Conservation (phyloP, 2,888 invertebrate genomes). For the Arctia plantaginis region DNA sequence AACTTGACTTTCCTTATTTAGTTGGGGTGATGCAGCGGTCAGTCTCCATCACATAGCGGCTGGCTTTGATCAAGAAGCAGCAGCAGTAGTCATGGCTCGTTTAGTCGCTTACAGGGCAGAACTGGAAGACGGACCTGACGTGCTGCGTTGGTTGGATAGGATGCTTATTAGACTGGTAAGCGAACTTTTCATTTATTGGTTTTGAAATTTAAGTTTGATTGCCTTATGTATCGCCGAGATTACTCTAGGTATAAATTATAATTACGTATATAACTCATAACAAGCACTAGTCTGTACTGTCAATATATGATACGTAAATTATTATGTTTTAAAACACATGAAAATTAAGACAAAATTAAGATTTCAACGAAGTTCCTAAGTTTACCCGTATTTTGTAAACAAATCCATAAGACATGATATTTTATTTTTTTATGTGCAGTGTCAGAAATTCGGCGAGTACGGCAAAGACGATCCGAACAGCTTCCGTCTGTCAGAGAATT, state of each 20-base stretch:
- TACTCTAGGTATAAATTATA: too few relatives aligned
- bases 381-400: background rate
- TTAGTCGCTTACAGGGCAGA: constrained; percentile 98
- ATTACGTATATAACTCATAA: too few relatives aligned
- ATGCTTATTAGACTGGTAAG: constrained; percentile 97
- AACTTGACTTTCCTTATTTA: constrained; percentile 57
- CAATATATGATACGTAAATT: too few relatives aligned
- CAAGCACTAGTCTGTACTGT: too few relatives aligned
- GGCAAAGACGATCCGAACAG: constrained; percentile 98
- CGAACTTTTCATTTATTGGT: background rate
- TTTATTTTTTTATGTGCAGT: constrained; percentile 84
- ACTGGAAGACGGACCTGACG: constrained; percentile 98
- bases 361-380: too few relatives aligned
- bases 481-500: constrained; percentile 98
- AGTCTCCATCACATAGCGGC: constrained; percentile 96
- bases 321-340: too few relatives aligned
- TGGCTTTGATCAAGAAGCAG: constrained; percentile 99
- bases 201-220: background rate
- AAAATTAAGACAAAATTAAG: too few relatives aligned
- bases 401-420: background rate
- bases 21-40: constrained; percentile 98
- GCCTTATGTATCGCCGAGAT: too few relatives aligned
- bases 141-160: constrained; percentile 99
- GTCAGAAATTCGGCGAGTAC: constrained; percentile 99
- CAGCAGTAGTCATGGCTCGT: constrained; percentile 98